Percentiles rank a stretch among this genome's conserved stretches.
Evolutionary conservation across 1,140 invertebrate genomes (phyloP).

Genomic region (Tyrophagus putrescentiae): DNA sequence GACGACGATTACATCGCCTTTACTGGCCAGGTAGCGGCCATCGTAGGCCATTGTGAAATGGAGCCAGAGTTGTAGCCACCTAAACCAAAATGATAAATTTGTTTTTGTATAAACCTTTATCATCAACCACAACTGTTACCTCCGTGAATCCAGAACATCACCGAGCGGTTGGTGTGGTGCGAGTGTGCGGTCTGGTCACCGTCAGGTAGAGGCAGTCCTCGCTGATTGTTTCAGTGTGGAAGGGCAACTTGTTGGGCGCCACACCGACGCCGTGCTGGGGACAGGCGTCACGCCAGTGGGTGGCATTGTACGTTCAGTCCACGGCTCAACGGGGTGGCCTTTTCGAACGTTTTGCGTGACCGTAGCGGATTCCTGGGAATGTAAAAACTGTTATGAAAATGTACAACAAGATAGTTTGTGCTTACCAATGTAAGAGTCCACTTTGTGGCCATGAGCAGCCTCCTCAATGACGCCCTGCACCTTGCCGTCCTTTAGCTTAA

Average conservation of each 20-base stretch:
- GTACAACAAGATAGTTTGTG: background rate
- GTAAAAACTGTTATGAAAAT: background rate
- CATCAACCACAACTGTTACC: no score
- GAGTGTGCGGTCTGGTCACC: conserved; percentile 57
- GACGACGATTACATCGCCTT: conserved; percentile 49
- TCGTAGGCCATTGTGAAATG: conserved; percentile 42
- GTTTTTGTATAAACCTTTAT: no score
- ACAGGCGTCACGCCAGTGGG: conserved; percentile 16
- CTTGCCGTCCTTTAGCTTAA: no score
- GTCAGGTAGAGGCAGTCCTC: conserved; percentile 88
- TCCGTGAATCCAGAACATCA: conserved; percentile 63
- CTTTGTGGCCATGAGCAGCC: conserved; percentile 35
- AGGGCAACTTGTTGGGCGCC: background rate
- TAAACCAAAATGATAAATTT: no score
- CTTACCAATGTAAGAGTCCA: background rate
- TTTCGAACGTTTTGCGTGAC: conserved; percentile 47
- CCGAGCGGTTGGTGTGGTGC: conserved; percentile 32
- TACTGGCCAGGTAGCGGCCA: conserved; percentile 47
- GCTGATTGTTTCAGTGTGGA: background rate
- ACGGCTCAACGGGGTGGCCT: conserved; percentile 65
- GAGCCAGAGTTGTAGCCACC: conserved; percentile 49
- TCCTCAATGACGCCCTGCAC: background rate
- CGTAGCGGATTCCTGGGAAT: background rate
- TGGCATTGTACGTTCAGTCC: conserved; percentile 51
- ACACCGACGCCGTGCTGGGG: conserved; percentile 1